A percentile compares a stretch with the other conserved stretches of the same genome.
phyloP scores from a whole-genome alignment of 2,113 vertebrate genomes.

The Aegotheles bennettii region DNA sequence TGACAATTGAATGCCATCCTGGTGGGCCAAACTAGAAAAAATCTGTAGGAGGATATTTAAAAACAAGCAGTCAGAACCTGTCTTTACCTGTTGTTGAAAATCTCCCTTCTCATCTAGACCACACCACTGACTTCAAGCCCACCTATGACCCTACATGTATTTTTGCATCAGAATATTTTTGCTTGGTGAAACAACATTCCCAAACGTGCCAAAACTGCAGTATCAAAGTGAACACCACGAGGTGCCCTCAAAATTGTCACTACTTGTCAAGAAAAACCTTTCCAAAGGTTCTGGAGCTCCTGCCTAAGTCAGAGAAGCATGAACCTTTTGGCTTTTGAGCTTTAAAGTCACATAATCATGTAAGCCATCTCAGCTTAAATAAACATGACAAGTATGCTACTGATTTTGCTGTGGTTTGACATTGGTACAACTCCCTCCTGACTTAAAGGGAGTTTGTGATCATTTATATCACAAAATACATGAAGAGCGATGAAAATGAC shows the following conservation, averaged over 20 bases:
- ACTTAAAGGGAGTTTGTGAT: background rate
- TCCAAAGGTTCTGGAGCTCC: background rate
- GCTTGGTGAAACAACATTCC: background rate
- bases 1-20: background rate
- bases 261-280: background rate
- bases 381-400: background rate
- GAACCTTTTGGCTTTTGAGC: background rate
- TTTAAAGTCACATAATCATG: background rate
- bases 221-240: background rate
- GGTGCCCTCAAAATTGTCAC: background rate
- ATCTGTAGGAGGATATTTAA: background rate
- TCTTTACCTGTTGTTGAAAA: background rate
- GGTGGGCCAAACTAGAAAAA: background rate
- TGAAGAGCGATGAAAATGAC: background rate
- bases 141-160: accelerated
- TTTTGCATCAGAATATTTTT: background rate
- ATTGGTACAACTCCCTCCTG: background rate
- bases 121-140: background rate
- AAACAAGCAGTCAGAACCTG: background rate
- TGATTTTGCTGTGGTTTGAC: background rate
- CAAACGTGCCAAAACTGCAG: background rate
- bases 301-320: background rate
- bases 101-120: background rate
- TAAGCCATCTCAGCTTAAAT: background rate
- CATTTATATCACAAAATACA: background rate